Conservation (phyloP, 2,888 invertebrate species). For the Drosophila incognita region DNA sequence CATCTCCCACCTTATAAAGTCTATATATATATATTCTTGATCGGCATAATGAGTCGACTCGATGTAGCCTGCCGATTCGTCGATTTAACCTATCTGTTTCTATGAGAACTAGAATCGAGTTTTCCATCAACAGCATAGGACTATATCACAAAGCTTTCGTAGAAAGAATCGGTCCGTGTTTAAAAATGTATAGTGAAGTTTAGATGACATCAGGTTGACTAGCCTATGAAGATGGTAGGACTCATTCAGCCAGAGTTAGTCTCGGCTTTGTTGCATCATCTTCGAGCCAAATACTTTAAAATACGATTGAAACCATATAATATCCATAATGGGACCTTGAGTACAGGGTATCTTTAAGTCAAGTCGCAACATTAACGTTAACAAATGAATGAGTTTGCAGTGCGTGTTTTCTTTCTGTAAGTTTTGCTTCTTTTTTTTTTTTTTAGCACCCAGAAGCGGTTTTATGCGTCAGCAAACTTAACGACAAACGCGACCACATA, state of each 20-base stretch:
- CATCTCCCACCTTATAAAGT: not conserved
- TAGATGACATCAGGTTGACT: not conserved
- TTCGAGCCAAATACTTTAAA: not conserved
- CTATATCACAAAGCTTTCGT: not conserved
- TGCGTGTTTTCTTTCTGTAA: constrained; percentile 7
- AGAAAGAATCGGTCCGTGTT: not conserved
- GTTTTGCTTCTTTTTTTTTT: not conserved
- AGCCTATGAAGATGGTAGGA: not conserved
- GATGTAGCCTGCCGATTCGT: not conserved
- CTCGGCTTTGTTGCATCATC: not conserved
- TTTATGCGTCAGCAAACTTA: constrained; percentile 26
- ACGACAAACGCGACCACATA: constrained; percentile 21
- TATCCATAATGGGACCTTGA: not conserved
- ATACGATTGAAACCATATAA: no score
- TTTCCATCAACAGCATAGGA: not conserved
- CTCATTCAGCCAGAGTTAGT: not conserved
- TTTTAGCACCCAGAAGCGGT: constrained; percentile 9
- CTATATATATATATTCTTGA: not conserved
- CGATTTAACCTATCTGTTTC: no score
- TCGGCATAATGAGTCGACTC: not conserved
- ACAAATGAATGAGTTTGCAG: not conserved
- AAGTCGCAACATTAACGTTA: no score
- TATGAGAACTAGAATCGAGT: not conserved
- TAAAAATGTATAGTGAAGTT: not conserved
- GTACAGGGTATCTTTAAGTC: not conserved